phyloP scores from a whole-genome alignment of 2,113 vertebrate species.

The Dolichotis patagonum region DNA sequence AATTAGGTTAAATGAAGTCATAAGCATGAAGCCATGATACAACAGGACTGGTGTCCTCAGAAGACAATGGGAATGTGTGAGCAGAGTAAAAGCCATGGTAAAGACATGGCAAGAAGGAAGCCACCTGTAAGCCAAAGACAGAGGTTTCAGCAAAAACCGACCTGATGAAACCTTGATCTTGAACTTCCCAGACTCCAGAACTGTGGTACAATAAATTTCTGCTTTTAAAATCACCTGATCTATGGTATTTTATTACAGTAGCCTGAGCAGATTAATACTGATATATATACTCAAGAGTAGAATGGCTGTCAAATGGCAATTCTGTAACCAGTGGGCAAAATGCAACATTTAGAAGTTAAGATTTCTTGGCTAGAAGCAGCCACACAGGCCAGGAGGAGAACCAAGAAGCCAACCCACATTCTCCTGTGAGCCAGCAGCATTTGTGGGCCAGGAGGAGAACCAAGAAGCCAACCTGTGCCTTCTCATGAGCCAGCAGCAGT shows the following conservation, averaged over 20 bases:
- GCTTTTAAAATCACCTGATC: background rate
- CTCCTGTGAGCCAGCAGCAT: no score
- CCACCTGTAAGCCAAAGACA: background rate
- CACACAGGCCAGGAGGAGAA: no score
- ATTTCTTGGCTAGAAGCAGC: no score
- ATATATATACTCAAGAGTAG: constrained; percentile 16
- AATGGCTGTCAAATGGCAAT: constrained; percentile 31
- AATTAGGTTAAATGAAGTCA: constrained; percentile 33
- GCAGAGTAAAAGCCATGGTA: background rate
- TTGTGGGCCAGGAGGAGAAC: no score
- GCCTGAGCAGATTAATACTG: background rate
- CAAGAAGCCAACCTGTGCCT: no score
- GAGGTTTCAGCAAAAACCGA: constrained; percentile 18
- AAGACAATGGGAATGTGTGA: background rate
- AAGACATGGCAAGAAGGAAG: constrained; percentile 20
- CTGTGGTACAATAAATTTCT: constrained; percentile 18
- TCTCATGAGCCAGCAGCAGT: no score
- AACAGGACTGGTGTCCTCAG: background rate
- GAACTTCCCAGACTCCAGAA: background rate
- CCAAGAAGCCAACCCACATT: no score
- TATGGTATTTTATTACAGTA: constrained; percentile 40
- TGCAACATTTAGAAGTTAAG: background rate
- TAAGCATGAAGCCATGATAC: background rate
- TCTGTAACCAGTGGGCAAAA: background rate
- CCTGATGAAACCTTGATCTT: background rate